Conservation (phyloP, 2,888 invertebrate species). For the Microplitis manilae region DNA sequence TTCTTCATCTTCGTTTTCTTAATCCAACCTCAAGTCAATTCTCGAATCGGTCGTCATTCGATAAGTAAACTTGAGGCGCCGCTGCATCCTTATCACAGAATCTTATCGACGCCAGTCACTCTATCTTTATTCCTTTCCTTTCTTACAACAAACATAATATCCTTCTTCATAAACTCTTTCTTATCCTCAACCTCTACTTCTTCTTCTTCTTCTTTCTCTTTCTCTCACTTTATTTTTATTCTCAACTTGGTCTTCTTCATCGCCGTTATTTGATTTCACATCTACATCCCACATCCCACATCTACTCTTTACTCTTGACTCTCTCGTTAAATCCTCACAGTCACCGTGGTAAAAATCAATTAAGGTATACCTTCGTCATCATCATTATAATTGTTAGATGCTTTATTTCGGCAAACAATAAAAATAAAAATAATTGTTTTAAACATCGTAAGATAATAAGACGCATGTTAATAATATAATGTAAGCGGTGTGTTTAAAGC, state of each 20-base stretch:
- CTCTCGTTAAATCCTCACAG: conserved; percentile 35
- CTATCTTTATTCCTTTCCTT: conserved; percentile 9
- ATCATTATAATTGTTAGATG: conserved; percentile 12
- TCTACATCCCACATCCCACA: not conserved
- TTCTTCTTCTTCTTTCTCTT: conserved; percentile 12
- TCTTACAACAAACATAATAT: not conserved
- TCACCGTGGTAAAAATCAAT: conserved; percentile 38
- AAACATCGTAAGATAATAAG: conserved; percentile 1
- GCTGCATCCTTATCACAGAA: conserved; percentile 34
- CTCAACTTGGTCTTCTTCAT: conserved; percentile 10
- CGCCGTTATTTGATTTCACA: conserved; percentile 14
- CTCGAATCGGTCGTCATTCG: conserved; percentile 38
- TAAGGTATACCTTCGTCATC: conserved; percentile 41
- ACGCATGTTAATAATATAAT: not conserved
- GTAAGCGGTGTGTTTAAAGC: not conserved
- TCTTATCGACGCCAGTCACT: conserved; percentile 43
- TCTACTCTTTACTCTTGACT: too few relatives aligned
- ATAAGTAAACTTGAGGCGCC: conserved; percentile 38
- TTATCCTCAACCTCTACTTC: conserved; percentile 4
- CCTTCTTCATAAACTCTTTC: conserved; percentile 2
- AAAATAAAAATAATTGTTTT: conserved; percentile 11
- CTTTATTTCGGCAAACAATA: conserved; percentile 21
- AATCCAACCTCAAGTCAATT: conserved; percentile 28
- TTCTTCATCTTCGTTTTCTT: conserved; percentile 7
- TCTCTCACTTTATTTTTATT: not conserved